Percentiles rank a stretch among this genome's conserved stretches.
phyloP scores from a whole-genome alignment of 2,888 invertebrate species.

The Scaeva pyrastri region DNA sequence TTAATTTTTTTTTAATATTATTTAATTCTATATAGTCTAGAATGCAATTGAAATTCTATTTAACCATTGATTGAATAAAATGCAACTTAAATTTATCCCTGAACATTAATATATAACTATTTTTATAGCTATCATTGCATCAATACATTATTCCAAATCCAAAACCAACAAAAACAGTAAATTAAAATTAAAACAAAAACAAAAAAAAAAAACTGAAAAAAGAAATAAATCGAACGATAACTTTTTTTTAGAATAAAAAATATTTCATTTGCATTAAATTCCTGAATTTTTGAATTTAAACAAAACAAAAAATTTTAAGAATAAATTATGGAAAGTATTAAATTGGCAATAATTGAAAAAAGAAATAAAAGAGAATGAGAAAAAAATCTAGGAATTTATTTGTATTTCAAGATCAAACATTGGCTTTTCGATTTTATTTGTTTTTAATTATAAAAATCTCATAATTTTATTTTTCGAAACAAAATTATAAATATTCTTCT shows the following conservation, averaged over 20 bases:
- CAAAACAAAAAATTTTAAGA: not conserved
- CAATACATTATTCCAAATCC: slow-evolving; percentile 51
- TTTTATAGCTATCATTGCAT: slow-evolving; percentile 69
- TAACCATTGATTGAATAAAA: slow-evolving; percentile 42
- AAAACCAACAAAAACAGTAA: slow-evolving; percentile 53
- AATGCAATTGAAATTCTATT: slow-evolving; percentile 68
- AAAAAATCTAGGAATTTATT: slow-evolving; percentile 65
- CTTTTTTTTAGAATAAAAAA: not conserved
- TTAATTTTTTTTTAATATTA: slow-evolving; percentile 17
- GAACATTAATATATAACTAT: slow-evolving; percentile 48
- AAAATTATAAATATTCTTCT: slow-evolving; percentile 4
- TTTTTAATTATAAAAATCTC: slow-evolving; percentile 2
- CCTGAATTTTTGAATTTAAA: not conserved
- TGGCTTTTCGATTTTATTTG: slow-evolving; percentile 48
- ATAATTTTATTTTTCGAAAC: not conserved
- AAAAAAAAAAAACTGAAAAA: not conserved
- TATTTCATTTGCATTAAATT: slow-evolving; percentile 10
- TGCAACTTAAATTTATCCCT: slow-evolving; percentile 60
- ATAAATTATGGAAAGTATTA: slow-evolving; percentile 18
- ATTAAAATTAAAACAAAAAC: too few species aligned
- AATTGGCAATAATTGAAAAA: slow-evolving; percentile 34
- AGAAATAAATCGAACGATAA: slow-evolving; percentile 7
- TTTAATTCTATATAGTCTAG: slow-evolving; percentile 63
- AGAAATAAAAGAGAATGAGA: slow-evolving; percentile 9
- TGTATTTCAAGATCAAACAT: slow-evolving; percentile 36